Percentiles rank a stretch among this genome's conserved stretches.
Conservation (phyloP, 2,888 invertebrate genomes). For the Leptopilina syphax region DNA sequence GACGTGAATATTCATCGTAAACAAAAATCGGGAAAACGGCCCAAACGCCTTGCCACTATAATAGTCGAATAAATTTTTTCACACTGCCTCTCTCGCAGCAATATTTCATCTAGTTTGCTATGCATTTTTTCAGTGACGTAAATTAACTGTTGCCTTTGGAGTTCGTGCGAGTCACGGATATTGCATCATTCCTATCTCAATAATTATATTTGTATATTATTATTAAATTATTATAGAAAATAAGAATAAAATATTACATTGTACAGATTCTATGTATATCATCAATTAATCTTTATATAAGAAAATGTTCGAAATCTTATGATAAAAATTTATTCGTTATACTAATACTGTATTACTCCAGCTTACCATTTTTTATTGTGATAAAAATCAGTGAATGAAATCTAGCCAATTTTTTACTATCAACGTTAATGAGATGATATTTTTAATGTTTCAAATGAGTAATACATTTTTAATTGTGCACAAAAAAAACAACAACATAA, state of each 20-base stretch:
- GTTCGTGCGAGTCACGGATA: conserved; percentile 53
- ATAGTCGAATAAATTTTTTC: conserved; percentile 62
- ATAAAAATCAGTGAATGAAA: conserved; percentile 26
- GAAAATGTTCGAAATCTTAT: conserved; percentile 39
- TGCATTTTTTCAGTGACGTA: conserved; percentile 59
- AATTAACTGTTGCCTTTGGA: conserved; percentile 31
- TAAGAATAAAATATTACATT: conserved; percentile 9
- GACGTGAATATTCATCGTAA: conserved; percentile 66
- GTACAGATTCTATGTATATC: conserved; percentile 41
- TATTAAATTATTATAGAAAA: conserved; percentile 2
- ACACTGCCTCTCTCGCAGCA: conserved; percentile 39
- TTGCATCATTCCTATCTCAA: conserved; percentile 67
- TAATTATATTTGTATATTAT: conserved; percentile 46
- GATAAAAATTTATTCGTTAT: conserved; percentile 18
- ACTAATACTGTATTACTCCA: conserved; percentile 36
- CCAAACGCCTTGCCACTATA: conserved; percentile 65
- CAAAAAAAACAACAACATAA: conserved; percentile 1
- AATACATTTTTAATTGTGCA: conserved; percentile 33
- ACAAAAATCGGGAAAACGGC: conserved; percentile 68
- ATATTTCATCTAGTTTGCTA: conserved; percentile 54
- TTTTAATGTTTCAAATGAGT: conserved; percentile 27
- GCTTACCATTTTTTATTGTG: conserved; percentile 38
- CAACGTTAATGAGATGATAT: conserved; percentile 28
- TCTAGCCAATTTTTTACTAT: conserved; percentile 31
- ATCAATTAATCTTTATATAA: conserved; percentile 46